Base-by-base conservation (phyloP, 2,888 invertebrate genomes). In the Tenthredo amoena region DNA sequence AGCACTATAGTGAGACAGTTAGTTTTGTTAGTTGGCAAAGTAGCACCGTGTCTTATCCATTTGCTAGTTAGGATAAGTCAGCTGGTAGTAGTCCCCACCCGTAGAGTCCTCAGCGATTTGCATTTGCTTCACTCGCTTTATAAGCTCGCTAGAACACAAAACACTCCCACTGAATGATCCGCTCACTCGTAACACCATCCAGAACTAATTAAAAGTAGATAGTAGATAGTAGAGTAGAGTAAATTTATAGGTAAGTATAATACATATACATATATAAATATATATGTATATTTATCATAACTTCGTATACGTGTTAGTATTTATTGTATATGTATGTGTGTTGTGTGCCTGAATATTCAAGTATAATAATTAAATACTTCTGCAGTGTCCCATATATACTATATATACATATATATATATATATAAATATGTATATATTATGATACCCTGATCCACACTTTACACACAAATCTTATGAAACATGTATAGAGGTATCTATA, bases 81-180 rank as follows among this genome's bases (percentile, higher is more conserved):
- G 92, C 92, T 92, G 92, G 91, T 92, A 92, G 92, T 91, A 92
- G 92, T 92, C 92, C 91, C 92, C 93, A 91, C 91, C 91, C 90
- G 90, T 90, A 89, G 92, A 92, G 91, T 93, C 92, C 89, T 91
- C 92, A 88, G 90, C 89, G 89, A 89, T 92, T 92, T 91, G 92
- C 91, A 91, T 91, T 92, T 92, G 91, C 92, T 91, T 92, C 91
- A 91, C 91, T 92, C 90, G 91, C 89, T 91, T 92, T 92, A 91
- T 89, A 90, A 92, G 92, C 91, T 90, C 91, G 91, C 93, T 93
- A 93, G 92, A 93, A 93, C 92, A 92, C 92, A 93, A 92, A 93
- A 93, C 85, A 89, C 90, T 90, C 90, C 88, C 89, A 88, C 89
- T 89, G 87, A 89, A 87, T 89, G 87, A 86, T 87, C 71, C 79